Base-by-base conservation (phyloP, 2,888 invertebrate genomes). In the Helobdella robusta region DNA sequence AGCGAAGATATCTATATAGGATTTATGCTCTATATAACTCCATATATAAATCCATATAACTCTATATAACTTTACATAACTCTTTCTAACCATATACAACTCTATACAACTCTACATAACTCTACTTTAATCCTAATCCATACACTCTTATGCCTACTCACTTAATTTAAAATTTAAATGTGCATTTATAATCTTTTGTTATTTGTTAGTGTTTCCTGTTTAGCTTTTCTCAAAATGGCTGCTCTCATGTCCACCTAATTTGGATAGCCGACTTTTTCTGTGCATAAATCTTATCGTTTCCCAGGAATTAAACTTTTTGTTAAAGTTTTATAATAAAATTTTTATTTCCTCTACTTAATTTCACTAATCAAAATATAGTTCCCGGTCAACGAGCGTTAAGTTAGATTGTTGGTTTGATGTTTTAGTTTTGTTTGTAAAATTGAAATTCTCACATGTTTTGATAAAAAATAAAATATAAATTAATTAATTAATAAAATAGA, bases 171-270 rank as follows among this genome's bases (percentile, higher is more conserved):
- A 36, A 59, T 32, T 59, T 36, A 20, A 15, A 20, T 8, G 35
- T 32, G 15, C 36, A 28, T 3, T 34, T 18, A 23, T 35, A 32
- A 35, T 65, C 40, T 52, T 48, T 40, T 32, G 23, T 64, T 28
- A 25, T 34, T 64, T 64, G 56, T 58, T 62, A 62, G 62, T 62
- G 62, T 62, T 62, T 62, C 62, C 62, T 62, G 62, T 62, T 62
- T 62, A 48, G 62, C 62, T 62, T 50, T 28, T 32, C 30, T 50
- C 34, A 50, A 46, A 32, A 50, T 62, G 62, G 48, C 62, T 48
- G 18, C 62, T 44, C 50, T 44, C 34, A 28, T 44, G 44, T 50
- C 23, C 20, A 30, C 48, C 28, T 30, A 30, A 56, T n/a, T n/a
- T n/a, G n/a, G n/a, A n/a, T n/a, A n/a, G n/a, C n/a, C n/a, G n/a